Evolutionary conservation across 2,797 vertebrate species (phyloP), one percentile per base, ranked within the genome.

Genomic region (Sitta carolinensis): DNA sequence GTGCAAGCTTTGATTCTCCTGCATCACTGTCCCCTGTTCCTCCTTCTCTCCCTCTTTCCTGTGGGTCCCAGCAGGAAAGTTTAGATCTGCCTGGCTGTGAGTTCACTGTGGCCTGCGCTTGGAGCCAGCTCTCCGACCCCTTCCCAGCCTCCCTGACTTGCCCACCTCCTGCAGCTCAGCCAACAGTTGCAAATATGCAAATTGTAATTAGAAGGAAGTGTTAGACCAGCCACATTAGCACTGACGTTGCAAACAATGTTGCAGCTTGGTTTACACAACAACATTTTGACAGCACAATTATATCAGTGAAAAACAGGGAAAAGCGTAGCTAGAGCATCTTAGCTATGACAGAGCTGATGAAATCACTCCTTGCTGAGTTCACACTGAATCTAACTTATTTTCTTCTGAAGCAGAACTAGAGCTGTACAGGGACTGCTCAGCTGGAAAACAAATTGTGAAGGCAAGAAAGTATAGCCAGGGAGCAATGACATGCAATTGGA

Each of bases 171-270:
- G 78, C 90, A 83, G 90, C 66, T 91, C 72, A 67, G 66, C 66
- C 78, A 91, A 87, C 72, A 87, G 78, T 72, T 91, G 78, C 54
- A 91, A 80, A 47, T 70, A 87, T 10, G 59, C 38, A 93, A 73
- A 76, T 5, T 52, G 26, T 42, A 84, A 79, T 82, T 70, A 79
- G 74, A 82, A 89, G 66, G 55, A 95, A 86, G 43, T 18, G 19
- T 76, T 48, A 87, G 70, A 79, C 29, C 48, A 74, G 59, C 17
- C 52, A 84, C 8, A 4, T 66, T 59, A 82, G 48, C n/a, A 51
- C 55, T 79, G 61, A 75, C 48, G 17, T n/a, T 84, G 59, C 51
- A 67, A 87, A 93, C 34, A 55, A 55, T 32, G 16, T 51, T 76
- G 81, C 42, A 80, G 63, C 30, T 86, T 78, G 50, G 63, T 90